These are phyloP conservation scores for Calephelis nemesis DNA, from an alignment of 1,140 invertebrate genomes.

Conservation along the genomic window DNA sequence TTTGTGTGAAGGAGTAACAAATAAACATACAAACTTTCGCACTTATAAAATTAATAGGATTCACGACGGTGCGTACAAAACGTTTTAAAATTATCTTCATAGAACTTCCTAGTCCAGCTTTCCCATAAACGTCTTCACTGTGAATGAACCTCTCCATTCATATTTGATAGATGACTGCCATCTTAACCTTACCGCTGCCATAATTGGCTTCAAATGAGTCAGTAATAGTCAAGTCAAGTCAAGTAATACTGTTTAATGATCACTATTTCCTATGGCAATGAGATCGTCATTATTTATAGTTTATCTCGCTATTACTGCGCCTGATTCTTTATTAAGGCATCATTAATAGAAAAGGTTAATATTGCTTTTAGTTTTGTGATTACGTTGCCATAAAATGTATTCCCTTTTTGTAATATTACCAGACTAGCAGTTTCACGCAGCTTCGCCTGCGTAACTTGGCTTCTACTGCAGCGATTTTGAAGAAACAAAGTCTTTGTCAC, in stretches of 20 bases:
- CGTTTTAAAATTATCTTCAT: slow-evolving; percentile 5
- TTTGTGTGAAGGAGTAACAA: too few relatives aligned
- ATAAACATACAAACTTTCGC: too few relatives aligned
- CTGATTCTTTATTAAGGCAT: background rate
- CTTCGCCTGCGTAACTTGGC: too few relatives aligned
- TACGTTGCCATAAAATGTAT: too few relatives aligned
- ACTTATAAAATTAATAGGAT: too few relatives aligned
- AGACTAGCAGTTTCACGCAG: too few relatives aligned
- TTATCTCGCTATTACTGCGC: slow-evolving; percentile 47
- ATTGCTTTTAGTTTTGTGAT: too few relatives aligned
- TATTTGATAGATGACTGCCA: slow-evolving; percentile 55
- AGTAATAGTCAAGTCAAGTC: too few relatives aligned
- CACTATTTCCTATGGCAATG: slow-evolving; percentile 44
- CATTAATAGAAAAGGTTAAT: slow-evolving; percentile 20
- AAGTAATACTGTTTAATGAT: slow-evolving; percentile 44
- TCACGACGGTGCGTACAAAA: background rate
- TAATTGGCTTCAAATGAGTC: slow-evolving; percentile 20
- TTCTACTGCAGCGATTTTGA: too few relatives aligned
- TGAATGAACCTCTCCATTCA: slow-evolving; percentile 41
- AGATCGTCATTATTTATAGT: slow-evolving; percentile 39
- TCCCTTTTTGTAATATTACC: too few relatives aligned
- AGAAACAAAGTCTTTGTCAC: too few relatives aligned
- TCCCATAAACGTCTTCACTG: slow-evolving; percentile 25
- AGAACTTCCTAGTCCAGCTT: slow-evolving; percentile 7
- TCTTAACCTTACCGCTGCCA: slow-evolving; percentile 41